Evolutionary conservation across 2,113 vertebrate genomes (phyloP), one percentile per base, ranked within the genome.

Genomic region (Scopus umbretta): DNA sequence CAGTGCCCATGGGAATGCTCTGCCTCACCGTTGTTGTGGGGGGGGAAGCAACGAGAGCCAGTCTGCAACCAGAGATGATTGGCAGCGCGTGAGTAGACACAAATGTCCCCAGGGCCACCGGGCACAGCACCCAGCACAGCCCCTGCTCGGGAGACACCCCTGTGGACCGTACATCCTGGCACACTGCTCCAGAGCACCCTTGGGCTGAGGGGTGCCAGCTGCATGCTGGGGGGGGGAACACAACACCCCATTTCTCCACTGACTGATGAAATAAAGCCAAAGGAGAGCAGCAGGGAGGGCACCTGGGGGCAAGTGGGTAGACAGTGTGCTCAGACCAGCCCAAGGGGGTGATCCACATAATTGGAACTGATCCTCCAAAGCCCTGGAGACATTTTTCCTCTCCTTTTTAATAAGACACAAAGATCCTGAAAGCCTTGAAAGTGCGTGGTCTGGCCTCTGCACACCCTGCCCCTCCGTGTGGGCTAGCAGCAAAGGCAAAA

Each of bases 1-100:
- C 13, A 0, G 9, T 40, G 49, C 9, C 63, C 1, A 0, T 6
- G 1, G 34, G 36, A 70, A 10, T 0, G 3, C 52, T 29, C 45
- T 21, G 15, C n/a, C 47, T 42, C 2, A 0, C n/a, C 0, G 1
- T 42, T 38, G 15, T 16, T 42, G 47, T 1, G 1, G n/a, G 22
- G n/a, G 22, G 32, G n/a, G 16, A 67, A 79, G n/a, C 30, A 43
- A 47, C 12, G 4, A 40, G 45, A 66, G 26, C n/a, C 66, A 23
- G 52, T 6, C 0, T 47, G 61, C 16, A 45, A 45, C 3, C 67
- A 73, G 59, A 45, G 16, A 34, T 13, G 11, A 30, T 7, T 58
- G 56, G 29, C 52, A 83, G 26, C 7, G 18, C 1, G 0, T 1
- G 2, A 27, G 10, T 56, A 15, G 43, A 32, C 4, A 2, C 80